A percentile compares a stretch with the other conserved stretches of the same genome.
phyloP scores from a whole-genome alignment of 2,113 vertebrate genomes.

The Anser cygnoides region DNA sequence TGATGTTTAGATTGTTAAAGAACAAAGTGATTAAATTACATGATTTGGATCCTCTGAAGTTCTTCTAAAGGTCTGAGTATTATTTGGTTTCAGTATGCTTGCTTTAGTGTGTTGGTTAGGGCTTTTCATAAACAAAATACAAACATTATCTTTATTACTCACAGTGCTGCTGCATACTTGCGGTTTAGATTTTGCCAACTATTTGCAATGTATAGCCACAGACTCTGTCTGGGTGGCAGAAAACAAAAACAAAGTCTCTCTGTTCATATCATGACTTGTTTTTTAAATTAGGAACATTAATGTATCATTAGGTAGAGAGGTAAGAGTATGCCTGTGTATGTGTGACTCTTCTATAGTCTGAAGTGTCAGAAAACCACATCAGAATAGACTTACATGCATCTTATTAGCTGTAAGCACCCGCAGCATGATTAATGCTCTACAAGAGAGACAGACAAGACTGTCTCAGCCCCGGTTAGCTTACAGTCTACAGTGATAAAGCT shows the following conservation, averaged over 20 bases:
- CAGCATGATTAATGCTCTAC: conserved; percentile 53
- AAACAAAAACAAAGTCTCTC: conserved; percentile 67
- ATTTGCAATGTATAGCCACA: conserved; percentile 69
- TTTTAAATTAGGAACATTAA: conserved; percentile 33
- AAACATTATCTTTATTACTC: conserved; percentile 70
- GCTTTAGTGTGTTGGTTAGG: conserved; percentile 59
- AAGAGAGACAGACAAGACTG: neutral
- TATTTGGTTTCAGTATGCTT: conserved; percentile 54
- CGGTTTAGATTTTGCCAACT: conserved; percentile 69
- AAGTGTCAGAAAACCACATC: conserved; percentile 47
- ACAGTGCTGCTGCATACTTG: conserved; percentile 63
- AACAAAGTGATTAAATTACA: conserved; percentile 45
- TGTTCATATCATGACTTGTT: conserved; percentile 63
- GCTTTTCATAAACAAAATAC: conserved; percentile 67
- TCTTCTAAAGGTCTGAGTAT: conserved; percentile 45
- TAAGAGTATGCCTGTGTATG: neutral
- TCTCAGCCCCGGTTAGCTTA: conserved; percentile 20
- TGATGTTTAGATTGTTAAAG: conserved; percentile 47
- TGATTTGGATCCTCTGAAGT: conserved; percentile 48
- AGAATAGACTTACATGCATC: conserved; percentile 8
- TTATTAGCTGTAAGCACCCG: conserved; percentile 25
- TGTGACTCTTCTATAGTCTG: conserved; percentile 4
- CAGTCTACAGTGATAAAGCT: neutral
- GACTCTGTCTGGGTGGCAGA: conserved; percentile 65
- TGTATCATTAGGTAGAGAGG: conserved; percentile 34